Percentiles rank a stretch among this genome's conserved stretches.
phyloP scores from a whole-genome alignment of 2,113 vertebrate species.

The Sardina pilchardus region DNA sequence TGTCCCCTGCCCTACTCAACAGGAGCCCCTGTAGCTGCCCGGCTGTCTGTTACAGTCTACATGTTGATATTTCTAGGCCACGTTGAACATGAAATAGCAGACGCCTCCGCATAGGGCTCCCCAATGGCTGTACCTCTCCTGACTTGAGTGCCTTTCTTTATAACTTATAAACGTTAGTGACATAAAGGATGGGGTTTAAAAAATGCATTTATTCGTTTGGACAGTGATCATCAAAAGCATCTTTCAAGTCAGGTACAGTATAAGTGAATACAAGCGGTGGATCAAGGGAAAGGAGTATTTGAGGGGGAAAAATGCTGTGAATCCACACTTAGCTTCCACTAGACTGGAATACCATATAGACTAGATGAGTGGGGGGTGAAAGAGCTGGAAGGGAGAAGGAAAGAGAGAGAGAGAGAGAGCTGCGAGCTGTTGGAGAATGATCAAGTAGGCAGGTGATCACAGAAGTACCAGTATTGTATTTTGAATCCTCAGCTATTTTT shows the following conservation, averaged over 20 bases:
- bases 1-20: background rate
- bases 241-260: background rate
- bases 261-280: background rate
- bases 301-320: background rate
- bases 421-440: background rate
- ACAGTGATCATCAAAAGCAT: background rate
- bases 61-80: slow-evolving; percentile 46
- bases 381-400: background rate
- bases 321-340: background rate
- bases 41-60: slow-evolving; percentile 33
- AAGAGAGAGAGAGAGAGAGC: background rate
- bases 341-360: background rate
- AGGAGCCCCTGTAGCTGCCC: background rate
- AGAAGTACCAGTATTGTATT: background rate
- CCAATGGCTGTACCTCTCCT: background rate
- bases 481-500: background rate
- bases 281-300: background rate
- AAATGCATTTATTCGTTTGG: background rate
- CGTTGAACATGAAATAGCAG: slow-evolving; percentile 37
- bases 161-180: no score
- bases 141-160: background rate
- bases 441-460: background rate
- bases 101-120: background rate
- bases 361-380: background rate
- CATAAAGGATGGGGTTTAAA: background rate